A percentile compares a stretch with the other conserved stretches of the same genome.
phyloP scores from a whole-genome alignment of 1,140 invertebrate species.

The Ctenoplectra terminalis region DNA sequence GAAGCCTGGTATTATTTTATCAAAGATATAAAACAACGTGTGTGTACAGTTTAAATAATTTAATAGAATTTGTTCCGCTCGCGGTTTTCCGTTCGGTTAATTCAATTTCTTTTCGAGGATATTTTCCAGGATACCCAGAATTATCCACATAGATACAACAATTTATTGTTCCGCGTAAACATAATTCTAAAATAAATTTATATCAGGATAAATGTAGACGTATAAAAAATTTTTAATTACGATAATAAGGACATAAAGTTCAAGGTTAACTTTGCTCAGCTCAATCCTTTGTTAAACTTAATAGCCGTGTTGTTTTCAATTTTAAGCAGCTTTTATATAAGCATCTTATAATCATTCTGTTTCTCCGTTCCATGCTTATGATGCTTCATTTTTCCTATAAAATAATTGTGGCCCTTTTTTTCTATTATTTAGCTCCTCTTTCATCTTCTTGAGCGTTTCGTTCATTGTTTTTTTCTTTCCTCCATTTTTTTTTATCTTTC shows the following conservation, averaged over 20 bases:
- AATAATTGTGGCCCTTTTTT: neutral
- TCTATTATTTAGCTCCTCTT: neutral
- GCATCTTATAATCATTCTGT: slow-evolving; percentile 2
- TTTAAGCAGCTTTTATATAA: neutral
- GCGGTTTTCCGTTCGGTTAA: no score
- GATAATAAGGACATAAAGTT: neutral
- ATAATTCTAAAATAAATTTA: neutral
- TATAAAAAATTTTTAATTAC: neutral
- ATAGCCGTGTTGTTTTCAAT: neutral
- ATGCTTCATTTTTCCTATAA: neutral
- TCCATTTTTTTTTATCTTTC: slow-evolving; percentile 1
- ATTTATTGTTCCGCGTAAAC: no score
- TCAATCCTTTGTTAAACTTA: neutral
- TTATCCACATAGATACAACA: no score
- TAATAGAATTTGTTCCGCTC: no score
- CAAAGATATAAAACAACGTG: no score
- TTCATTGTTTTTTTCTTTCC: no score
- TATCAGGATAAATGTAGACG: accelerated
- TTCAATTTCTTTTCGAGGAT: neutral
- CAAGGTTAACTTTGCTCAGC: neutral
- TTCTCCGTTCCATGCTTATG: neutral
- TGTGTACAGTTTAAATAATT: no score
- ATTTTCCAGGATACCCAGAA: neutral
- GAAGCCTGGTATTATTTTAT: no score
- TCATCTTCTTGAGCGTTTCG: neutral